phyloP scores from a whole-genome alignment of 2,888 invertebrate genomes.

The Stenurella melanura region DNA sequence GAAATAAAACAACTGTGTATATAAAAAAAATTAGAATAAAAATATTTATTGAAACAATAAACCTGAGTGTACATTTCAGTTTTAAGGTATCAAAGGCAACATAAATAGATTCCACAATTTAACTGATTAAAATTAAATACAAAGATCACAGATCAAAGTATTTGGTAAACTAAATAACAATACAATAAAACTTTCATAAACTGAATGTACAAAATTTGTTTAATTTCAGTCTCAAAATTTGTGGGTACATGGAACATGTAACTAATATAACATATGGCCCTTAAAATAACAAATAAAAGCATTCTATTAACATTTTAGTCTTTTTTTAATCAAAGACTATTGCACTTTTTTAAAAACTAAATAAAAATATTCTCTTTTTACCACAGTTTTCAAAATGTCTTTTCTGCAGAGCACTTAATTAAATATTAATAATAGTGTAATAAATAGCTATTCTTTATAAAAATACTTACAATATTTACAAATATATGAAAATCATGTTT shows the following conservation, averaged over 20 bases:
- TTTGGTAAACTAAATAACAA: constrained; percentile 28
- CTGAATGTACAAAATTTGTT: constrained; percentile 7
- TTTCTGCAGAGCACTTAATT: background rate
- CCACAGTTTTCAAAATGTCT: background rate
- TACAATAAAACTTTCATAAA: constrained; percentile 2
- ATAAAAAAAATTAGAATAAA: constrained; percentile 23
- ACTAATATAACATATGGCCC: constrained; percentile 7
- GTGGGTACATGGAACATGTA: background rate
- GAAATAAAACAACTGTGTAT: constrained; percentile 29
- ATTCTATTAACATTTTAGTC: constrained; percentile 16
- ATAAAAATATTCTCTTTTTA: background rate
- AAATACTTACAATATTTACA: background rate
- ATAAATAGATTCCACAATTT: constrained; percentile 17
- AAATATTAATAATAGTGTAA: background rate
- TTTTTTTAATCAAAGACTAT: constrained; percentile 5
- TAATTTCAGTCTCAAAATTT: constrained; percentile 32
- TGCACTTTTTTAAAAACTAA: constrained; percentile 10
- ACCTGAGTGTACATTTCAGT: constrained; percentile 24
- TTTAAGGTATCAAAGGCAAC: constrained; percentile 13
- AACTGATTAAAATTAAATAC: constrained; percentile 26
- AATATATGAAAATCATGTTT: background rate
- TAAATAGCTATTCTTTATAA: background rate
- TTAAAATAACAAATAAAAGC: constrained; percentile 2
- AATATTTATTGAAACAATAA: constrained; percentile 21
- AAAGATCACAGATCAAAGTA: constrained; percentile 41